Base-by-base conservation (phyloP, 2,888 invertebrate species). In the Synanthedon myopaeformis region DNA sequence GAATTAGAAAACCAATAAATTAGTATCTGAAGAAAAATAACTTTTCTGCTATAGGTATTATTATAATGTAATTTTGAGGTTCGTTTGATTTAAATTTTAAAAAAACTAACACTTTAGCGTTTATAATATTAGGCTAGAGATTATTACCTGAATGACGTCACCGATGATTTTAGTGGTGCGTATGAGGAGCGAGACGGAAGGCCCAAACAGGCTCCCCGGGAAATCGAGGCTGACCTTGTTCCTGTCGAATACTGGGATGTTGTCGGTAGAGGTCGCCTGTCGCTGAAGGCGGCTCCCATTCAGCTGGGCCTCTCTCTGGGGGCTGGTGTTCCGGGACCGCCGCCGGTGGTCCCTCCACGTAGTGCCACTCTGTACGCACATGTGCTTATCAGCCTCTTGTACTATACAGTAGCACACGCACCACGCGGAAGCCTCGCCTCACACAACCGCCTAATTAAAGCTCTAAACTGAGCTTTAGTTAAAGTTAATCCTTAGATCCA, bases 191-290 rank as follows among this genome's bases (percentile, higher is more conserved):
- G 89, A 90, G 74, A 92, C 92, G 70, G 91, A 91, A 12, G 90
- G 89, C 52, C 92, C 92, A 76, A 93, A 91, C 63, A 91, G 82
- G 69, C 79, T 84, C 57, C 90, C 89, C 57, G 92, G 92, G 64
- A 93, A 77, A 61, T 92, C 91, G 72, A 93, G 83, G 66, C 90
- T 90, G 58, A 92, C 92, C 66, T 89, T 89, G 83, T 89, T 88
- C 65, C 91, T 84, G 74, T 90, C 90, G 81, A 91, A 90, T 61
- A 82, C 88, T 35, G 90, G 90, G 63, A 90, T 88, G 63, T 89
- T 90, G 72, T 89, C 90, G 28, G 84, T 82, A 17, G 88, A 81
- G 53, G 85, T 77, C 51, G 55, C 35, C 28, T 35, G 55, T 54
- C 66, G 58, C 55, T 45, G 55, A 55, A 53, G 63, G 62, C 59